Conservation (phyloP, 2,113 vertebrate genomes). For the Chaetops frenatus region DNA sequence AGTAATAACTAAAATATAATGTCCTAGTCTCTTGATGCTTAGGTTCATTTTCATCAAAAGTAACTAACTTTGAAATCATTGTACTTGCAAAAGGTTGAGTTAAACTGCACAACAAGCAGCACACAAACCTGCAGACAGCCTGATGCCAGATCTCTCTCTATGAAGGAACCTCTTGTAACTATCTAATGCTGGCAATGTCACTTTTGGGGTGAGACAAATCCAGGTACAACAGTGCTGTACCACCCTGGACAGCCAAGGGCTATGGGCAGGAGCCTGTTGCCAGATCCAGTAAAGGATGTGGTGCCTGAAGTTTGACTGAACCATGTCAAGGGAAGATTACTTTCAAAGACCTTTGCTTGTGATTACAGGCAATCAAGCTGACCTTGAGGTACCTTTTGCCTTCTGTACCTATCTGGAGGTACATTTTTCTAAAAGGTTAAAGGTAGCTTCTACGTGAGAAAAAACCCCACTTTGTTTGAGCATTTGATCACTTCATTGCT, state of each 20-base stretch:
- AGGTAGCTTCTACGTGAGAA: neutral
- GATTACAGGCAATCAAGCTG: neutral
- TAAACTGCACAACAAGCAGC: neutral
- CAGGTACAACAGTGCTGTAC: neutral
- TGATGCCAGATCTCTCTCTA: neutral
- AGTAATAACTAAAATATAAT: neutral
- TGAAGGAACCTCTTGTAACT: neutral
- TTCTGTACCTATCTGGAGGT: neutral
- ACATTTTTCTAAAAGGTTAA: neutral
- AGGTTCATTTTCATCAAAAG: neutral
- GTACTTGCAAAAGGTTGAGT: neutral
- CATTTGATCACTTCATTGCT: neutral
- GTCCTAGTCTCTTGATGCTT: neutral
- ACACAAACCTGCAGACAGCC: neutral
- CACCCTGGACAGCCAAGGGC: neutral
- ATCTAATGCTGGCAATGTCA: fast-evolving
- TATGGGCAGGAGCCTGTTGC: fast-evolving
- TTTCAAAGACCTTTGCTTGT: neutral
- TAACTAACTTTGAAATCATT: neutral
- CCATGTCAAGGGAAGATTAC: neutral
- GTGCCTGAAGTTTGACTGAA: neutral
- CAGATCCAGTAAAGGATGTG: neutral
- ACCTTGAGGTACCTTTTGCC: neutral
- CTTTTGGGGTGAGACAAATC: neutral
- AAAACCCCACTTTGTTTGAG: neutral